These are phyloP conservation scores for Cheirogaleus major DNA, from an alignment of 2,797 vertebrate genomes.

Conservation along the genomic window DNA sequence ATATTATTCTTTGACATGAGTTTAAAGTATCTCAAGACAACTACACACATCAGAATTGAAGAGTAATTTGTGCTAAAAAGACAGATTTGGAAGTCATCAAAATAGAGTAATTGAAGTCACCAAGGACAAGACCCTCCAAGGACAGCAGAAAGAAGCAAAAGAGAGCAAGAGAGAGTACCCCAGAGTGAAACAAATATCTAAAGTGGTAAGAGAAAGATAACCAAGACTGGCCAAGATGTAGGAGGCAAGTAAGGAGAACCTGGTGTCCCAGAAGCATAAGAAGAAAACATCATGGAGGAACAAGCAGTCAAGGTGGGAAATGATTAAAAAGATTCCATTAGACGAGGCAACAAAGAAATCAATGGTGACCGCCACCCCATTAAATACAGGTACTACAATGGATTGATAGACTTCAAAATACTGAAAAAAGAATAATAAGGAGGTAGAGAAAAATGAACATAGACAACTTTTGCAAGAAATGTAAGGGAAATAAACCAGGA, in stretches of 20 bases:
- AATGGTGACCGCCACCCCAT: not conserved
- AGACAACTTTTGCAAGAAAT: not conserved
- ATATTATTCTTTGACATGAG: not conserved
- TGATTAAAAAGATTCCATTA: not conserved
- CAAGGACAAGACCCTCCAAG: not conserved
- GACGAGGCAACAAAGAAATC: not conserved
- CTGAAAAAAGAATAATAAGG: not conserved
- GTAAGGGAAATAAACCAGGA: not conserved
- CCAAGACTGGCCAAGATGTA: not conserved
- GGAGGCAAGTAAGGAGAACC: not conserved
- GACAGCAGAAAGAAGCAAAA: not conserved
- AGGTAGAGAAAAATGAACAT: not conserved
- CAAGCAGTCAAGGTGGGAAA: not conserved
- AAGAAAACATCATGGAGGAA: not conserved
- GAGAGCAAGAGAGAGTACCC: not conserved
- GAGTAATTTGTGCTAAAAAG: not conserved
- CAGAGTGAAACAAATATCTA: not conserved
- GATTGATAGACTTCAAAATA: not conserved
- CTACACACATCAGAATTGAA: not conserved
- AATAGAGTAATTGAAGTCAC: not conserved
- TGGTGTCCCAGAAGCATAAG: not conserved
- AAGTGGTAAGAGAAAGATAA: not conserved
- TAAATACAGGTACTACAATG: not conserved
- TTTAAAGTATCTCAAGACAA: not conserved
- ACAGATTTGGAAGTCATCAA: not conserved